Conservation (phyloP, 2,888 invertebrate species). For the Axea sp. region DNA sequence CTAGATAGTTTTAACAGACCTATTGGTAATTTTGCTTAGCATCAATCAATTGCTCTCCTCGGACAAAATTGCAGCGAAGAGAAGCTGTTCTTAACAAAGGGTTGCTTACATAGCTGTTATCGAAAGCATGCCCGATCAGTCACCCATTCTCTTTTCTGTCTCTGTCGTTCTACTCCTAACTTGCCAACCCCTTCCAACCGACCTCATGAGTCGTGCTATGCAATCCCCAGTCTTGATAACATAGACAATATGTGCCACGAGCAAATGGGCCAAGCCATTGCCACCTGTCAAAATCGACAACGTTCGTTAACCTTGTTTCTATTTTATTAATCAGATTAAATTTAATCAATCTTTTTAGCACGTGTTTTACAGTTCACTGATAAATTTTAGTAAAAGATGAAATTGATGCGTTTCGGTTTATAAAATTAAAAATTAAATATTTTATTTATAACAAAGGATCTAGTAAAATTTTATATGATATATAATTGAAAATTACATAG, state of each 20-base stretch:
- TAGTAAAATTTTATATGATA: no score
- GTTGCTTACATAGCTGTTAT: slow-evolving; percentile 68
- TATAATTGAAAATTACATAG: no score
- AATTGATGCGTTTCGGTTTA: no score
- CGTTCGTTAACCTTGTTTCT: slow-evolving; percentile 18
- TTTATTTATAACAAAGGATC: no score
- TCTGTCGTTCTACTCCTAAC: slow-evolving; percentile 54
- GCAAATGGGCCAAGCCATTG: slow-evolving; percentile 40
- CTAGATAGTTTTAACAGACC: slow-evolving; percentile 37
- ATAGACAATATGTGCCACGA: slow-evolving; percentile 54
- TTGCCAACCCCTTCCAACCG: slow-evolving; percentile 40
- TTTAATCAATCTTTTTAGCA: slow-evolving; percentile 7
- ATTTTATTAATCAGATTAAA: slow-evolving; percentile 24
- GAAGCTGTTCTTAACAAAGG: slow-evolving; percentile 71
- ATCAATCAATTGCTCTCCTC: slow-evolving; percentile 66
- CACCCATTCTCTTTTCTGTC: slow-evolving; percentile 52
- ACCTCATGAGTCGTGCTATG: slow-evolving; percentile 37
- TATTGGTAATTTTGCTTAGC: slow-evolving; percentile 58
- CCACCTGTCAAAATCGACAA: slow-evolving; percentile 52
- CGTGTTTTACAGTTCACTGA: no score
- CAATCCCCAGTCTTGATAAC: slow-evolving; percentile 36
- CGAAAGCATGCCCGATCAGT: slow-evolving; percentile 66
- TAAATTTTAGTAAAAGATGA: no score
- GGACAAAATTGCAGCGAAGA: slow-evolving; percentile 64
- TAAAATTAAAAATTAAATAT: no score